Percentiles rank a stretch among this genome's conserved stretches.
Conservation (phyloP, 2,113 vertebrate genomes). For the Corythornis cristatus region DNA sequence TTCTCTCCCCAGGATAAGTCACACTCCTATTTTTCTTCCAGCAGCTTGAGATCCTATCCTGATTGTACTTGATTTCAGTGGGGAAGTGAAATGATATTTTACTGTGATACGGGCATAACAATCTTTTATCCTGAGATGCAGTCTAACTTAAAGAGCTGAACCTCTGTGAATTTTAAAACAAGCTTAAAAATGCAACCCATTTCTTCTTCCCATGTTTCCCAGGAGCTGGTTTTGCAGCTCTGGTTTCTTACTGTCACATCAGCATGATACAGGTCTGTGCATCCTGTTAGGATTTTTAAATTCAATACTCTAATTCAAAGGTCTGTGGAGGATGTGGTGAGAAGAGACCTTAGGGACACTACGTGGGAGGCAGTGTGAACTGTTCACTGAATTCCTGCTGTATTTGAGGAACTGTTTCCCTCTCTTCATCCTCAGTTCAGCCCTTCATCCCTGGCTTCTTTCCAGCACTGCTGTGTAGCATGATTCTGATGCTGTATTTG, state of each 20-base stretch:
- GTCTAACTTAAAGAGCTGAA: background rate
- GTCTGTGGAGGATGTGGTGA: background rate
- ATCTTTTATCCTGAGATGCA: background rate
- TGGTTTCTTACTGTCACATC: background rate
- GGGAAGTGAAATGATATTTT: conserved; percentile 19
- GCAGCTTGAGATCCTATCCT: conserved; percentile 60
- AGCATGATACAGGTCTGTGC: background rate
- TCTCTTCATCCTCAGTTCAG: background rate
- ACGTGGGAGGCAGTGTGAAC: background rate
- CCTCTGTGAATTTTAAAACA: background rate
- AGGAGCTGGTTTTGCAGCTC: conserved; percentile 16
- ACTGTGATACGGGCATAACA: background rate
- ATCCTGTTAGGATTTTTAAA: background rate
- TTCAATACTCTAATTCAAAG: background rate
- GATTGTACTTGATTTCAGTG: conserved; percentile 53
- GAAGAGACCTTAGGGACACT: background rate
- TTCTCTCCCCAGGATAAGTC: conserved; percentile 41
- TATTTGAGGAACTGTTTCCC: background rate
- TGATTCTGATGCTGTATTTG: background rate
- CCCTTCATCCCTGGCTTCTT: background rate
- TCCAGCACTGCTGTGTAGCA: background rate
- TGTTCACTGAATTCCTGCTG: background rate
- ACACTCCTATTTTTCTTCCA: conserved; percentile 4
- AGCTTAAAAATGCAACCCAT: background rate
- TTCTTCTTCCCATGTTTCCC: background rate